A percentile compares a stretch with the other conserved stretches of the same genome.
Evolutionary conservation across 2,888 invertebrate species (phyloP).

Genomic region (Pegoplata infirma): DNA sequence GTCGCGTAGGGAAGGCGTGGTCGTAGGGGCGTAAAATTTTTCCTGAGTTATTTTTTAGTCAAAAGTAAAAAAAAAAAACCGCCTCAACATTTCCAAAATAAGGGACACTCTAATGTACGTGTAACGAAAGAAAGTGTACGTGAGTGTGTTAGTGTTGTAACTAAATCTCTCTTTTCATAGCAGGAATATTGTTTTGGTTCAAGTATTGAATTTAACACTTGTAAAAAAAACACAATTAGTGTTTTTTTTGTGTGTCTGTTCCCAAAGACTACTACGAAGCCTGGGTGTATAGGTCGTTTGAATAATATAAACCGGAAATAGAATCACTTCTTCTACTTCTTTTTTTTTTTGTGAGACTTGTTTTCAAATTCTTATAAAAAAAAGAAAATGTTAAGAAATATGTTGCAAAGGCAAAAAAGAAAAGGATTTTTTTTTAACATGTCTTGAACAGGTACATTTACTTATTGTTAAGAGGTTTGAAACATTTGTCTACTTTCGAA

Average conservation of each 20-base stretch:
- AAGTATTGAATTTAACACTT: slow-evolving; percentile 56
- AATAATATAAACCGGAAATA: slow-evolving; percentile 48
- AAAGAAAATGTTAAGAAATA: background rate
- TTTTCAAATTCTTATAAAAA: background rate
- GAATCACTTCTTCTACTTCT: slow-evolving; percentile 40
- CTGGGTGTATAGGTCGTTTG: slow-evolving; percentile 29
- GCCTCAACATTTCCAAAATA: no score
- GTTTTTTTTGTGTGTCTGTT: slow-evolving; percentile 9
- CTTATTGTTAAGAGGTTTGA: background rate
- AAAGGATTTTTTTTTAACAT: background rate
- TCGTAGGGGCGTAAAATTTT: no score
- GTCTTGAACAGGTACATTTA: slow-evolving; percentile 17
- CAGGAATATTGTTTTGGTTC: slow-evolving; percentile 10
- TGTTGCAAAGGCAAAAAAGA: background rate
- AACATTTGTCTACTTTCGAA: slow-evolving; percentile 11
- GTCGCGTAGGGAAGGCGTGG: no score
- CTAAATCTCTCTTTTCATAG: slow-evolving; percentile 38
- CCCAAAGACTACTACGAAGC: slow-evolving; percentile 2
- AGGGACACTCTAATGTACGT: no score
- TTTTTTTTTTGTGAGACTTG: background rate
- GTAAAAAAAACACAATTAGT: slow-evolving; percentile 25
- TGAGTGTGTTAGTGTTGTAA: slow-evolving; percentile 29
- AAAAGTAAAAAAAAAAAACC: no score
- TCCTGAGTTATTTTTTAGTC: no score
- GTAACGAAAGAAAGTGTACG: no score